These are phyloP conservation scores for Macaria liturata DNA, from an alignment of 2,888 invertebrate species.

Conservation along the genomic window DNA sequence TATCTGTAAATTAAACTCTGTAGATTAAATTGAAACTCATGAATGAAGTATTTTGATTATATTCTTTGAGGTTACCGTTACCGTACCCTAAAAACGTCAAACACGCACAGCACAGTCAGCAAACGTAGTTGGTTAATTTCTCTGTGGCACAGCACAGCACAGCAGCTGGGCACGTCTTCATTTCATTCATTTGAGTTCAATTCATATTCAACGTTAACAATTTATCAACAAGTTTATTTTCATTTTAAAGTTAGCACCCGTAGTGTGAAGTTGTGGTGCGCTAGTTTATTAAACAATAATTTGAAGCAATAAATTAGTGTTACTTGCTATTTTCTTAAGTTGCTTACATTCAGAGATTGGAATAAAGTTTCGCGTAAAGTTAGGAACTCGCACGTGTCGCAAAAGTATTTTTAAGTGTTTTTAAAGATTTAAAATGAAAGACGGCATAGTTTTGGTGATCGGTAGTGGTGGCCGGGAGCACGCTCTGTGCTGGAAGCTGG, in stretches of 20 bases:
- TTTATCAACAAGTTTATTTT: constrained; percentile 13
- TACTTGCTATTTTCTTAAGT: not conserved
- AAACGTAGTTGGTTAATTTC: no score
- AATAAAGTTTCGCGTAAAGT: not conserved
- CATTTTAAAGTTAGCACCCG: constrained; percentile 67
- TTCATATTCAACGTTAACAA: not conserved
- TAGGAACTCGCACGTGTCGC: constrained; percentile 44
- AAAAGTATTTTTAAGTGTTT: constrained; percentile 25
- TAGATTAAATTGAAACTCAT: no score
- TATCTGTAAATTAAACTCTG: no score
- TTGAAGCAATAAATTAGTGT: constrained; percentile 6
- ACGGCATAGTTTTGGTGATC: constrained; percentile 88
- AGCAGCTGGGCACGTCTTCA: no score
- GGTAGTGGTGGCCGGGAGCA: constrained; percentile 98
- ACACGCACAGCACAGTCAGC: no score
- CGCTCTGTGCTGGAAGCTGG: constrained; percentile 96
- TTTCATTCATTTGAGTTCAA: not conserved
- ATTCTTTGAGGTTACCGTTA: no score
- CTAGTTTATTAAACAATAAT: constrained; percentile 7
- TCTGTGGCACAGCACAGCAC: no score
- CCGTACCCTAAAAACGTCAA: no score
- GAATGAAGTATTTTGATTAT: no score
- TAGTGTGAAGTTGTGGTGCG: constrained; percentile 45
- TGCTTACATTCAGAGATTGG: no score
- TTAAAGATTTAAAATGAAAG: constrained; percentile 50